Conservation (phyloP, 2,113 vertebrate species). For the Conger conger region DNA sequence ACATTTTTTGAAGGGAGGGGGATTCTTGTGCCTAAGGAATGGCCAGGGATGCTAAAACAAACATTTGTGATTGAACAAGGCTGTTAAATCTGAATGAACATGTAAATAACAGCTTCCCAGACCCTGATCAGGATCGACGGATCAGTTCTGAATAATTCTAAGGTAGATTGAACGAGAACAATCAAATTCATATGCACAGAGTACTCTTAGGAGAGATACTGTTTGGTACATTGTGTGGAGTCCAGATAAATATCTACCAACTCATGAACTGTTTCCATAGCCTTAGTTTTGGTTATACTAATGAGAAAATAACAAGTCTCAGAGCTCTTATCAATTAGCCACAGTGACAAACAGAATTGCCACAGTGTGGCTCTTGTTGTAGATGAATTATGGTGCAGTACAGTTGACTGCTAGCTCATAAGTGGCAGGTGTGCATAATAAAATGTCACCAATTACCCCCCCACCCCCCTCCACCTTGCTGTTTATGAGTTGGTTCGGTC, state of each 20-base stretch:
- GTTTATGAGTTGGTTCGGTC: slow-evolving; percentile 42
- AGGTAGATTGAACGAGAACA: neutral
- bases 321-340: slow-evolving; percentile 27
- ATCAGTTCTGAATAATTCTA: neutral
- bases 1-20: too few species aligned
- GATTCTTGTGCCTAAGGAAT: neutral
- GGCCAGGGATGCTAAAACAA: neutral
- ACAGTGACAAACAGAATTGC: slow-evolving; percentile 31
- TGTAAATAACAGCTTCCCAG: too few species aligned
- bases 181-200: neutral
- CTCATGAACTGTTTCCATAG: neutral
- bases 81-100: too few species aligned
- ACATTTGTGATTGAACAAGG: neutral
- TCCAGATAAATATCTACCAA: neutral
- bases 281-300: neutral
- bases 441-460: slow-evolving; percentile 15
- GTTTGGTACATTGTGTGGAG: neutral
- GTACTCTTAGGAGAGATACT: neutral
- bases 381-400: slow-evolving; percentile 37
- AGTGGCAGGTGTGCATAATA: slow-evolving; percentile 46
- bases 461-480: slow-evolving; percentile 17
- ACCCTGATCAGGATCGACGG: neutral
- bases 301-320: slow-evolving; percentile 8
- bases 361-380: slow-evolving; percentile 32
- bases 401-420: slow-evolving; percentile 25